A percentile compares a stretch with the other conserved stretches of the same genome.
Conservation (phyloP, 2,113 vertebrate species). For the Anarrhichthys ocellatus region DNA sequence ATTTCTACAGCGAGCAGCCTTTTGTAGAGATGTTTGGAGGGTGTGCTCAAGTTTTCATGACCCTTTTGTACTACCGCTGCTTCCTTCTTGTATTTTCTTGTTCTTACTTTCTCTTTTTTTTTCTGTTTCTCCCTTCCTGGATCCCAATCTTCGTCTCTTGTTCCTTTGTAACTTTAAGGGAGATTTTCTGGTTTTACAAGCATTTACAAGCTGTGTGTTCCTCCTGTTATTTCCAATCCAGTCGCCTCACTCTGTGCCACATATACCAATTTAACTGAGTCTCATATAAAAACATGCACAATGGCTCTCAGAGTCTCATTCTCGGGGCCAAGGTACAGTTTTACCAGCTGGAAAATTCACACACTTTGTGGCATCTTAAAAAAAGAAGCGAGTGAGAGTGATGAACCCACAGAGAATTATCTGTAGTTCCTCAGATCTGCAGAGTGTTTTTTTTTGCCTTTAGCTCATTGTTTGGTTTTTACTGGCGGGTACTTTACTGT, state of each 20-base stretch:
- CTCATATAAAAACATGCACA: constrained; percentile 61
- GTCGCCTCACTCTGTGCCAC: constrained; percentile 48
- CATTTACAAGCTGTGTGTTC: constrained; percentile 44
- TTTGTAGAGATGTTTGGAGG: constrained; percentile 28
- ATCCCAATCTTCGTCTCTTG: constrained; percentile 3
- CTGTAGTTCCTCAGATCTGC: too few species aligned
- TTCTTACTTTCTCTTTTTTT: constrained; percentile 9
- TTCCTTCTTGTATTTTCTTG: constrained; percentile 13
- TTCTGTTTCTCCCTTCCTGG: neutral
- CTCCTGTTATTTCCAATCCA: constrained; percentile 60
- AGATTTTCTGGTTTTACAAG: constrained; percentile 67
- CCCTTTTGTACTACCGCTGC: neutral
- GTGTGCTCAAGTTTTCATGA: constrained; percentile 21
- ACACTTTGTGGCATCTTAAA: constrained; percentile 22
- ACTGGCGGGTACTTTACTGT: too few species aligned
- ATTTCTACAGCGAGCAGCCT: constrained; percentile 4
- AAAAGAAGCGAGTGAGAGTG: neutral
- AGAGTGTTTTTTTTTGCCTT: too few species aligned
- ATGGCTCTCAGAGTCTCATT: constrained; percentile 39
- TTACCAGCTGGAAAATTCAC: constrained; percentile 43
- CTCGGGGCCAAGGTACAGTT: constrained; percentile 1
- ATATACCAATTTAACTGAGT: constrained; percentile 65
- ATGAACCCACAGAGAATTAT: too few species aligned
- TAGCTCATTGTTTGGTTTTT: too few species aligned
- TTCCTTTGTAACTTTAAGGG: constrained; percentile 52